Evolutionary conservation across 2,797 vertebrate species (phyloP).

Genomic region (Lindbergichthys nudifrons): DNA sequence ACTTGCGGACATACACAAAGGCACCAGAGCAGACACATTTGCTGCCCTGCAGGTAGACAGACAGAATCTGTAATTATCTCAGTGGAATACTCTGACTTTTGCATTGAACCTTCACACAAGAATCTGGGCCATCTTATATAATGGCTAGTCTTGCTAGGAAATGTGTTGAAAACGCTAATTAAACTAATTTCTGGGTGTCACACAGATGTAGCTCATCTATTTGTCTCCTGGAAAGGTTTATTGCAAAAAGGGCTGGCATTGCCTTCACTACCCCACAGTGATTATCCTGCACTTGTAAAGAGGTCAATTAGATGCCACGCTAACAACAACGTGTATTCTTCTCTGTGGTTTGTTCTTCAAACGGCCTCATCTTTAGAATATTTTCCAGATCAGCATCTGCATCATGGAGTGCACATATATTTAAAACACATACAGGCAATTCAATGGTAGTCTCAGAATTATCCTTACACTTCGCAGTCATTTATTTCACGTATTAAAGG

Average conservation of each 20-base stretch:
- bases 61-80: constrained; percentile 68
- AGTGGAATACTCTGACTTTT: constrained; percentile 56
- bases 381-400: constrained; percentile 9
- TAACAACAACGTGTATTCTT: constrained; percentile 15
- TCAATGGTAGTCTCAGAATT: not conserved
- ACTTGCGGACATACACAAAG: constrained; percentile 38
- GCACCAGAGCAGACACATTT: constrained; percentile 44
- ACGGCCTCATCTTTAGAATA: constrained; percentile 13
- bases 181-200: constrained; percentile 44
- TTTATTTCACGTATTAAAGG: not conserved
- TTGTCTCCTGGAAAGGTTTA: constrained; percentile 32
- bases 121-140: constrained; percentile 40
- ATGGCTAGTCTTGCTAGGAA: constrained; percentile 33
- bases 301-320: constrained; percentile 26
- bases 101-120: constrained; percentile 50
- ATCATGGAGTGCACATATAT: not conserved
- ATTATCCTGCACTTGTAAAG: constrained; percentile 40
- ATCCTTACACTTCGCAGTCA: not conserved
- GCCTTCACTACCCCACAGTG: constrained; percentile 6
- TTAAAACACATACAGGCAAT: not conserved
- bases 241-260: constrained; percentile 10
- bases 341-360: not conserved
- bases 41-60: constrained; percentile 55
- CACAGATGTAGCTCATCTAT: constrained; percentile 39
- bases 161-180: constrained; percentile 48